phyloP scores from a whole-genome alignment of 2,113 vertebrate species.

The Tenrec ecaudatus region DNA sequence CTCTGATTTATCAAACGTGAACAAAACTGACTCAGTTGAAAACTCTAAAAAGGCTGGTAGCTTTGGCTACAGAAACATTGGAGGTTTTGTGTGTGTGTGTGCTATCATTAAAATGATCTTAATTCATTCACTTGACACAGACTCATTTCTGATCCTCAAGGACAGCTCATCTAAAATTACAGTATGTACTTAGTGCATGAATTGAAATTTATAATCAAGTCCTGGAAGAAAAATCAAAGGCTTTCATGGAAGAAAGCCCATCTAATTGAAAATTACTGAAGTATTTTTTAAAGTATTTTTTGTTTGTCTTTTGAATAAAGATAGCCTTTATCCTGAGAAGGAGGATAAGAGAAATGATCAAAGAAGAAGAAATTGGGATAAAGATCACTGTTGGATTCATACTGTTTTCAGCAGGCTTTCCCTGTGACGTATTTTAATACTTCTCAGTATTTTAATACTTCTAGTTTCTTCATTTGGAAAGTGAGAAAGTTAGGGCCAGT shows the following conservation, averaged over 20 bases:
- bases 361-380: not conserved
- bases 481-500: too few species aligned
- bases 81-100: not conserved
- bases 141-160: not conserved
- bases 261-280: not conserved
- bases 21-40: not conserved
- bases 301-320: not conserved
- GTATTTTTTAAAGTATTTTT: not conserved
- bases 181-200: conserved; percentile 64
- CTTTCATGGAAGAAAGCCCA: not conserved
- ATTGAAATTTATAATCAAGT: conserved; percentile 44
- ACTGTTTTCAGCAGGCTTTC: not conserved
- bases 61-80: not conserved
- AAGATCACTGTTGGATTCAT: not conserved
- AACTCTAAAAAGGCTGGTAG: not conserved
- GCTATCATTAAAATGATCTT: not conserved
- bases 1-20: not conserved
- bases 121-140: not conserved
- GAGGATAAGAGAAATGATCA: not conserved
- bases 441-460: not conserved
- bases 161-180: not conserved
- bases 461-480: not conserved
- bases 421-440: not conserved
- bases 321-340: not conserved
- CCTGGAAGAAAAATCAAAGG: conserved; percentile 70